Evolutionary conservation across 2,888 invertebrate genomes (phyloP).

Genomic region (Polydesmus complanatus): DNA sequence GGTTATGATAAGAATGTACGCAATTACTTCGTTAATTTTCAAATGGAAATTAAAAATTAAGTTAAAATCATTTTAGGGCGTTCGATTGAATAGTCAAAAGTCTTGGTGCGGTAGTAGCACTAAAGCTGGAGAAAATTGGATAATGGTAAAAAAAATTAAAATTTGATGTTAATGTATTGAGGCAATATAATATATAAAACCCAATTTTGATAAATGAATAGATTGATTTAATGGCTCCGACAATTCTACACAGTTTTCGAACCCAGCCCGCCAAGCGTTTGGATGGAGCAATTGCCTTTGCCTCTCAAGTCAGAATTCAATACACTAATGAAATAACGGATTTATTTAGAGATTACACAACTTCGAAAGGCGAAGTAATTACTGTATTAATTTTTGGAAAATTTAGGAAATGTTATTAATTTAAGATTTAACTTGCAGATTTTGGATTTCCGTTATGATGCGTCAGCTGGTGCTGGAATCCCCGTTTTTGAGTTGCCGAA

Average conservation of each 20-base stretch:
- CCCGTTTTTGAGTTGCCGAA: slow-evolving; percentile 78
- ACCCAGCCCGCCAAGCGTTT: slow-evolving; percentile 73
- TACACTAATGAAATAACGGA: slow-evolving; percentile 81
- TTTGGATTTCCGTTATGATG: slow-evolving; percentile 63
- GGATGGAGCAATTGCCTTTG: slow-evolving; percentile 66
- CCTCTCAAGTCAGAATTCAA: slow-evolving; percentile 74
- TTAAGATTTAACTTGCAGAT: slow-evolving; percentile 17
- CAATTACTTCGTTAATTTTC: neutral
- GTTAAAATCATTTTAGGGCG: slow-evolving; percentile 43
- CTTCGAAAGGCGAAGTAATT: slow-evolving; percentile 58
- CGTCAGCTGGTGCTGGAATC: slow-evolving; percentile 60
- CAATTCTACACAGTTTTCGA: slow-evolving; percentile 75
- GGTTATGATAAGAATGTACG: slow-evolving; percentile 66
- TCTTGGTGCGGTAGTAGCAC: slow-evolving; percentile 83
- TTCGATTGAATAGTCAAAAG: slow-evolving; percentile 59
- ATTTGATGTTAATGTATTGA: neutral
- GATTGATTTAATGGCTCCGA: slow-evolving; percentile 72
- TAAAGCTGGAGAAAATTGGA: slow-evolving; percentile 79
- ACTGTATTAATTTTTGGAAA: too few species aligned
- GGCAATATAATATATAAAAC: neutral
- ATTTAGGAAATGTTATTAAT: neutral
- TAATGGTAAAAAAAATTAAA: slow-evolving; percentile 36
- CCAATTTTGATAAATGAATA: slow-evolving; percentile 15
- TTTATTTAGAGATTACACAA: slow-evolving; percentile 76
- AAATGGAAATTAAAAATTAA: neutral